Evolutionary conservation across 2,888 invertebrate species (phyloP), one percentile per base, ranked within the genome.

Genomic region (Sepiola atlantica): DNA sequence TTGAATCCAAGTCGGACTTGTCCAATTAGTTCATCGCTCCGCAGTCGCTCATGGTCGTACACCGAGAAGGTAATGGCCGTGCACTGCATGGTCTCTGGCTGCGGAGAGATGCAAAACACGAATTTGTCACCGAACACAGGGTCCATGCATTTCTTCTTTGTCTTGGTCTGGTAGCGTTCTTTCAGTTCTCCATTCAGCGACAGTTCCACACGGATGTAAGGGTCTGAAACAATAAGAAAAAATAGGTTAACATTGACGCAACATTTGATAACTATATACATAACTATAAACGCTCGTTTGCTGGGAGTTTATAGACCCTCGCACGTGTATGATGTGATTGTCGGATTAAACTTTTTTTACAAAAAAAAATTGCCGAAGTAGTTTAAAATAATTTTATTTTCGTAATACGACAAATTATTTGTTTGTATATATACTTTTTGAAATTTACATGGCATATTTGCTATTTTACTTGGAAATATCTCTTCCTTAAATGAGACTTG

Each of bases 11-110:
- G 95, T 35, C 96, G 95, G 61, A 97, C 96, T 95, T 96, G 96
- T 55, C 97, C 97, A 92, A 97, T 97, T 35, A 97, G 95, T 94
- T 97, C 97, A 95, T 97, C 97, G 90, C 97, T 97, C 35, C 97
- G 96, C 54, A 97, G 96, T 21, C 97, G 95, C 90, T 96, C 96
- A 94, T 96, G 96, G 95, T 96, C 96, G 95, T 95, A 96, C 24
- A 97, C 97, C 2, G 97, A 96, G 35, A 97, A 96, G 32, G 96
- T 97, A 32, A 97, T 96, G n/a, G 96, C 96, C 10, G 97, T 97
- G 94, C 96, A 96, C n/a, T 96, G 95, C 90, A 97, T 95, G 94
- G 97, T 97, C 35, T 97, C 97, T 24, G 95, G 94, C 90, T 95
- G 95, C 10, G 97, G 96, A 24, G 97, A 97, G 45, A 97, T 96